Evolutionary conservation across 2,113 vertebrate genomes (phyloP).

Genomic region (Alexandromys fortis): DNA sequence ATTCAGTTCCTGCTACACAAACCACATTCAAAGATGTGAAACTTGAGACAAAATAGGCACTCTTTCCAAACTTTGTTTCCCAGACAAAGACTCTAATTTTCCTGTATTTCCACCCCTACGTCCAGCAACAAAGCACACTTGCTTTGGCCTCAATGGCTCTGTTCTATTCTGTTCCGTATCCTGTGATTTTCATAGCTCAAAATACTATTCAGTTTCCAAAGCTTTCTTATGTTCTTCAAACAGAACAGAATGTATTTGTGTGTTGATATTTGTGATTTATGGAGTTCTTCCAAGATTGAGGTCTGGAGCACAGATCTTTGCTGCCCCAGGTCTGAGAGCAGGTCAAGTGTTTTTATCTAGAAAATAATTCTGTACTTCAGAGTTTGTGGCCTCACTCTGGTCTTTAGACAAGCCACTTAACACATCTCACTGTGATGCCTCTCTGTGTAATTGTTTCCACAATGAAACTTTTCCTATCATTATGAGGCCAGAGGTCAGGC

Average conservation of each 20-base stretch:
- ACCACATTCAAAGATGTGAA: slow-evolving; percentile 4
- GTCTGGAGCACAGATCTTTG: not conserved
- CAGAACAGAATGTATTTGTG: not conserved
- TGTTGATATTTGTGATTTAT: not conserved
- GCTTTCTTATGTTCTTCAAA: not conserved
- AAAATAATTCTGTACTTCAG: not conserved
- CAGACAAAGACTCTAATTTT: slow-evolving; percentile 46
- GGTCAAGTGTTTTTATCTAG: not conserved
- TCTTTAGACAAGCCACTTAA: not conserved
- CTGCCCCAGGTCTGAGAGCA: not conserved
- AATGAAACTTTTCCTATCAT: not conserved
- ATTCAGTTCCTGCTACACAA: not conserved
- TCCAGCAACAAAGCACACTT: not conserved
- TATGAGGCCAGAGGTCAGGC: not conserved
- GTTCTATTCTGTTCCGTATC: not conserved
- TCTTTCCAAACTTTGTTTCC: not conserved
- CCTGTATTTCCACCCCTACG: not conserved
- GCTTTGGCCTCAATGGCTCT: not conserved
- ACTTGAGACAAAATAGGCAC: not conserved
- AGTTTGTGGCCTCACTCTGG: not conserved
- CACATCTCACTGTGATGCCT: not conserved
- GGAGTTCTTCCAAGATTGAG: not conserved
- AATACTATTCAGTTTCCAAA: not conserved
- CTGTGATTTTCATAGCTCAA: not conserved
- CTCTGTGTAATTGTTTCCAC: not conserved